phyloP scores from a whole-genome alignment of 2,888 invertebrate species.

The Bugulina stolonifera region DNA sequence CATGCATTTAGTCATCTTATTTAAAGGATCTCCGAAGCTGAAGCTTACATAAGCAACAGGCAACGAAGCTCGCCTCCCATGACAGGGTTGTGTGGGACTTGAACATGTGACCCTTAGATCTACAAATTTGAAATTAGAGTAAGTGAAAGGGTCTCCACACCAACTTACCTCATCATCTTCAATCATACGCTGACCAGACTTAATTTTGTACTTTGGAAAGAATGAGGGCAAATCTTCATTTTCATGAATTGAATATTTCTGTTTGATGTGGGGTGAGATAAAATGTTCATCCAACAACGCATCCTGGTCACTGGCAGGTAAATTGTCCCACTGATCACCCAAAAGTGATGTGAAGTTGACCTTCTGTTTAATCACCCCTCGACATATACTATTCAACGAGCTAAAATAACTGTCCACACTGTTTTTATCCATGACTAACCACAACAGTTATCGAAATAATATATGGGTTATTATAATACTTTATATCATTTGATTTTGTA shows the following conservation, averaged over 20 bases:
- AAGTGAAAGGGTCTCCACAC: no score
- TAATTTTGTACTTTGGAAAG: slow-evolving; percentile 17
- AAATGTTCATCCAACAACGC: slow-evolving; percentile 15
- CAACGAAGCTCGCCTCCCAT: no score
- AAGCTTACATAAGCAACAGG: no score
- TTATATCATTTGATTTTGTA: no score
- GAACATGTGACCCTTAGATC: no score
- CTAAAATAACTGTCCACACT: background rate
- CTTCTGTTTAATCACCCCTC: slow-evolving; percentile 1
- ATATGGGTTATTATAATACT: no score
- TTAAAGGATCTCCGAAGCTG: no score
- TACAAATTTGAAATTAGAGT: no score
- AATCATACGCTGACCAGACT: background rate
- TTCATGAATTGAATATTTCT: background rate
- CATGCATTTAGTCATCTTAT: no score
- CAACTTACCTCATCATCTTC: slow-evolving; percentile 24
- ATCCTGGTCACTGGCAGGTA: background rate
- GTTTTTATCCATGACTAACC: background rate
- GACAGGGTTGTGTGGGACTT: no score
- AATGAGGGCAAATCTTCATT: background rate
- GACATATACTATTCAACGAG: slow-evolving; percentile 1
- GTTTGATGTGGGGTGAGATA: slow-evolving; percentile 13
- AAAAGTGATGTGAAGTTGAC: background rate
- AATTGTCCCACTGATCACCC: slow-evolving; percentile 16
- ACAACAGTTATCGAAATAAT: no score